These are phyloP conservation scores for Lamellibrachia columna DNA, from an alignment of 2,888 invertebrate genomes.

Conservation along the genomic window DNA sequence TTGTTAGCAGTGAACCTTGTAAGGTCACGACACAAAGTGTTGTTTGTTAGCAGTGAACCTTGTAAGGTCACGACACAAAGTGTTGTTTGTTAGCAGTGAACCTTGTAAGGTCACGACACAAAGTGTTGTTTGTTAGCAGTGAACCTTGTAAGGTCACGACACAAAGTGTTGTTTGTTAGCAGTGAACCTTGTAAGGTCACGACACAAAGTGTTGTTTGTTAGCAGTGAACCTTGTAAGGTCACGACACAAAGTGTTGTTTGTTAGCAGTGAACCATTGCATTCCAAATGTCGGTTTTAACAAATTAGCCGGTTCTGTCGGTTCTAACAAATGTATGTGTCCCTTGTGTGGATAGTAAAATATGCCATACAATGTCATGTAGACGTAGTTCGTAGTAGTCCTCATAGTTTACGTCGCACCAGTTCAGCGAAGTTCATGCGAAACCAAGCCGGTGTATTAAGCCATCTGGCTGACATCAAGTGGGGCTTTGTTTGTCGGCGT, in stretches of 20 bases:
- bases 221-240: too few relatives aligned
- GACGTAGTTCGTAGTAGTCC: background rate
- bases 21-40: too few relatives aligned
- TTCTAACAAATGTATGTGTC: background rate
- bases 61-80: too few relatives aligned
- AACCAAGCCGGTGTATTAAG: background rate
- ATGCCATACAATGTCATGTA: too few relatives aligned
- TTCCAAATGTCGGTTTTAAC: background rate
- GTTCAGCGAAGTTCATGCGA: background rate
- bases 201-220: too few relatives aligned
- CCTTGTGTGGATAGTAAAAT: background rate
- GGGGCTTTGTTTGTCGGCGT: background rate
- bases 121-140: too few relatives aligned
- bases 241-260: too few relatives aligned
- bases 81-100: background rate
- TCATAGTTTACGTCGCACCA: background rate
- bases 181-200: too few relatives aligned
- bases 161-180: too few relatives aligned
- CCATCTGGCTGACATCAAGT: background rate
- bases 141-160: too few relatives aligned
- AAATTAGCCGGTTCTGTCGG: background rate
- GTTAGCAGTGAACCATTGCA: background rate
- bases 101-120: too few relatives aligned
- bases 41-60: background rate
- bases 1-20: background rate